Evolutionary conservation across 2,888 invertebrate genomes (phyloP), one percentile per base, ranked within the genome.

Genomic region (Himalopsyche kuldschensis): DNA sequence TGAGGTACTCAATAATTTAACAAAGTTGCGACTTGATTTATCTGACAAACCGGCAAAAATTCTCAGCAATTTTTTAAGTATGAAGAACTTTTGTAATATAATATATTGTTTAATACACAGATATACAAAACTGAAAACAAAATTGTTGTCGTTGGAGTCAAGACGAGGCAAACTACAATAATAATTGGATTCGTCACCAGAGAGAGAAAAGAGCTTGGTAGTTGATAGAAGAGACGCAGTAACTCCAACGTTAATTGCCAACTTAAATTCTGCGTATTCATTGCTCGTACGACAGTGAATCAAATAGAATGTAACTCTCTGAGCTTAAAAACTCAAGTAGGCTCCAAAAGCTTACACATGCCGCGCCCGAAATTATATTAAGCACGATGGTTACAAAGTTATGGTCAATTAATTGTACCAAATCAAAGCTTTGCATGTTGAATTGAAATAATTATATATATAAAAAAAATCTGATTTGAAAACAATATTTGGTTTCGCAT

Each of bases 311-410:
- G 78, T 85, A 84, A 84, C 85, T 84, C 78, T 78, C 79, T 48
- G 80, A 82, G 85, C 85, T 85, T 85, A 85, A 85, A 85, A 85
- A 85, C 85, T 85, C 80, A 84, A 85, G 84, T 82, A 82, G 81
- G 84, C 82, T 48, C 84, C 79, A 48, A 85, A 83, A 75, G 84
- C 85, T 84, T 85, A 85, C 85, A 85, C 82, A 85, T 82, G 85
- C 84, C 80, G 81, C 84, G 82, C 84, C 81, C 83, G 82, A 84
- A 86, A 41, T 84, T 86, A 84, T 84, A 83, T 86, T 80, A 30
- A 3, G 27, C 69, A 69, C 4, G 24, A 10, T 69, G 69, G 27
- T 27, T 69, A 69, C 69, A 69, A 69, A 69, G 27, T 30, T 15
- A 41, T 15, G 15, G 41, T 41, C 41, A 41, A 41, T 41, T 41